These are phyloP conservation scores for Orchestia grillus DNA, from an alignment of 1,140 invertebrate genomes.

Conservation along the genomic window DNA sequence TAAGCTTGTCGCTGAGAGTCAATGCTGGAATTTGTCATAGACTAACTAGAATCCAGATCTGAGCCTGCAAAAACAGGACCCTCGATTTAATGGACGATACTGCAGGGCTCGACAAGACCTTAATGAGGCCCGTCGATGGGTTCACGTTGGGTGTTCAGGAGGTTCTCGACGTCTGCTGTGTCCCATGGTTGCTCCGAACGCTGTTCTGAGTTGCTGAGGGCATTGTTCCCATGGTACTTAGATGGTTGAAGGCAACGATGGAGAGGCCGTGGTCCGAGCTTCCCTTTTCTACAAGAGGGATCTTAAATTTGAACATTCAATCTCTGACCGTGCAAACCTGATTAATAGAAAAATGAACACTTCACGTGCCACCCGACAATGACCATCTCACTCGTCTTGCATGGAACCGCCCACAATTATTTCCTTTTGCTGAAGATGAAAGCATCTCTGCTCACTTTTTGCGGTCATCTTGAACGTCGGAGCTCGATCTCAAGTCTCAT, in stretches of 20 bases:
- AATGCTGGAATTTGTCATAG: constrained; percentile 55
- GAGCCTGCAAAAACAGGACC: background rate
- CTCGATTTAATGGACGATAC: constrained; percentile 12
- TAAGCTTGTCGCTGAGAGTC: constrained; percentile 46
- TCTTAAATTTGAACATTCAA: background rate
- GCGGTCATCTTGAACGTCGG: background rate
- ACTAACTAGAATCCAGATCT: constrained; percentile 43
- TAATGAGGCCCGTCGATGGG: constrained; percentile 8
- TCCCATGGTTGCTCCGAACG: background rate
- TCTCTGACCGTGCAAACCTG: background rate
- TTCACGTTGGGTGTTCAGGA: background rate
- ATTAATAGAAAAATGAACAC: background rate
- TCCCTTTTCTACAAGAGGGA: background rate
- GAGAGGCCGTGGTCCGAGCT: background rate
- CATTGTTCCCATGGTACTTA: background rate
- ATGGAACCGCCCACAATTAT: background rate
- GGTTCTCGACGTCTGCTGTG: background rate
- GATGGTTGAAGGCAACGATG: background rate
- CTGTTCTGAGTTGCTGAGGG: background rate
- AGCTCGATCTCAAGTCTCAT: background rate
- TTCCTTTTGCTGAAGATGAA: background rate
- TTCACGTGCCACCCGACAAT: background rate
- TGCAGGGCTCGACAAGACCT: constrained; percentile 22
- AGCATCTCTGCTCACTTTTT: background rate
- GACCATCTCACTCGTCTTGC: background rate